Conservation (phyloP, 2,113 vertebrate species). For the Hippoglossus stenolepis region DNA sequence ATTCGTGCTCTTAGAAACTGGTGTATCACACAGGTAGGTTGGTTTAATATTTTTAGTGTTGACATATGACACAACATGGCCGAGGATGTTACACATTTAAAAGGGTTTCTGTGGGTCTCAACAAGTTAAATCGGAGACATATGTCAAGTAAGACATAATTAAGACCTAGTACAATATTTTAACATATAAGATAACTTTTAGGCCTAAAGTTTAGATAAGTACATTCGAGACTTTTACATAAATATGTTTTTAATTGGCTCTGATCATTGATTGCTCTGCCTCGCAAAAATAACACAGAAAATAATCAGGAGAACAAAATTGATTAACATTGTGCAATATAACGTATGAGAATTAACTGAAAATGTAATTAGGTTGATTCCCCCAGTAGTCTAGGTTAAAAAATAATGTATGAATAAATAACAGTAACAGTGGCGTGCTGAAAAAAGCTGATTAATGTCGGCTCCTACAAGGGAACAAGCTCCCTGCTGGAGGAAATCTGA, state of each 20-base stretch:
- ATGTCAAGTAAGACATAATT: no score
- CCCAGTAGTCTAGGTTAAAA: neutral
- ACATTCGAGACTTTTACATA: neutral
- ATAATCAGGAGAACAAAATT: no score
- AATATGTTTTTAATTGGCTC: slow-evolving; percentile 19
- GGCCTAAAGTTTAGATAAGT: no score
- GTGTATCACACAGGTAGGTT: neutral
- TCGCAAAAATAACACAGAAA: neutral
- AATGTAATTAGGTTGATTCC: neutral
- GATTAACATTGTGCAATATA: no score
- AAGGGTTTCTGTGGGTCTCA: no score
- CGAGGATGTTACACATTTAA: neutral
- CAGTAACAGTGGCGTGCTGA: neutral
- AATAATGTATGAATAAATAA: neutral
- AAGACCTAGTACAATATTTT: no score
- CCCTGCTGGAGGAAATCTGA: slow-evolving; percentile 17
- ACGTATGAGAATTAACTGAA: neutral
- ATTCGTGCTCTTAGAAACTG: neutral
- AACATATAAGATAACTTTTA: no score
- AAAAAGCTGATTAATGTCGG: neutral
- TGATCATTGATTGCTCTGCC: slow-evolving; percentile 4
- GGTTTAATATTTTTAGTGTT: neutral
- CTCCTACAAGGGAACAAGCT: slow-evolving; percentile 19
- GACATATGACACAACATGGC: neutral
- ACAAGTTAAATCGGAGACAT: no score